Base-by-base conservation (phyloP, 2,113 vertebrate species). In the Argyrosomus japonicus region DNA sequence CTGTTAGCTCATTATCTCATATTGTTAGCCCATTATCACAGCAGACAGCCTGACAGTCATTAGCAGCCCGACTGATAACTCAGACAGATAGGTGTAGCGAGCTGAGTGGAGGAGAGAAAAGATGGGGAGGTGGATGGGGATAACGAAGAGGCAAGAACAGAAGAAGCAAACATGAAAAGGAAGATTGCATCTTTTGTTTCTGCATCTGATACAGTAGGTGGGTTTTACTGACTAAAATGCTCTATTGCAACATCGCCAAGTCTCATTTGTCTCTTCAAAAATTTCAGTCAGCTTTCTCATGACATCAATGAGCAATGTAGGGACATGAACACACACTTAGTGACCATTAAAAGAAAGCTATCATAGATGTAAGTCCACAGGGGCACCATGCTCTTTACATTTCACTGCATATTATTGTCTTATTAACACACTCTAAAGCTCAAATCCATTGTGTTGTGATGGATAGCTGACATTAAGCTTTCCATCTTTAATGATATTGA, bases 11-110 rank as follows among this genome's bases (percentile, higher is more conserved):
- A 87, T 92, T 93, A 93, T 84, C 89, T 85, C 84, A 78, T 79
- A 89, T 90, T 90, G 88, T 91, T 92, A 79, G 81, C 77, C 81
- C 88, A 87, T 93, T 89, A 92, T 91, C 92, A 83, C 86, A 87
- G 88, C 89, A 89, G 86, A 90, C 86, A 89, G 83, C 70, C 77
- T 69, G 82, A 83, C 84, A 87, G 84, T 89, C 87, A 87, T 92
- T 90, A 92, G 92, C 87, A 74, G 82, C 60, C 69, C 62, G 4
- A 61, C 79, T 82, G 87, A 91, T 90, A 87, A 87, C 82, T 90
- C 77, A 75, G 78, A 88, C 78, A 54, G 82, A 92, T 85, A 85
- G 86, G 83, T 86, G 84, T 74, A 77, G 77, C 13, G 25, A 79
- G 77, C 85, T 64, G 71, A 80, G 69, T 4, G 19, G 27, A 68